phyloP scores from a whole-genome alignment of 2,113 vertebrate species.

The Eupsittula cactorum region DNA sequence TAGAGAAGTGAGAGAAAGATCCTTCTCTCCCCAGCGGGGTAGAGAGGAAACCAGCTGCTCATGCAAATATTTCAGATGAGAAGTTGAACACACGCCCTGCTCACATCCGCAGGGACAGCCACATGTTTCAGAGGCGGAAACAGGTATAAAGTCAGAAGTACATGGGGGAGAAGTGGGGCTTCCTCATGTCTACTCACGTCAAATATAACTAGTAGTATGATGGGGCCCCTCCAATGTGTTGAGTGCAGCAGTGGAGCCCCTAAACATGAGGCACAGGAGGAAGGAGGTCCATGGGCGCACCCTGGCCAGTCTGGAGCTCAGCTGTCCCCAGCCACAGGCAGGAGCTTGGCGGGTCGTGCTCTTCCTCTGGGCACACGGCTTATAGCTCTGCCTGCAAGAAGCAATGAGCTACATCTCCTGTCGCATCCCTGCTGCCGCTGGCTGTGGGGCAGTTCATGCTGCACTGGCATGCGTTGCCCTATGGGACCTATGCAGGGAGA shows the following conservation, averaged over 20 bases:
- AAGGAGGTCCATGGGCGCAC: not conserved
- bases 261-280: rapidly evolving
- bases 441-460: rapidly evolving
- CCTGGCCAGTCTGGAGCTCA: not conserved
- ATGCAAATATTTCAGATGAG: constrained; percentile 57
- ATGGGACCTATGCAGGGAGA: not conserved
- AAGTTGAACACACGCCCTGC: constrained; percentile 7
- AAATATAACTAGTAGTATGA: not conserved
- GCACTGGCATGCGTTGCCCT: rapidly evolving
- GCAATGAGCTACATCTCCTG: not conserved
- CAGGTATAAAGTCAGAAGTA: not conserved
- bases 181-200: not conserved
- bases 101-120: not conserved
- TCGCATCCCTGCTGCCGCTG: rapidly evolving
- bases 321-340: not conserved
- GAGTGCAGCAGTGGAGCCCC: not conserved
- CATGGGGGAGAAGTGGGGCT: not conserved
- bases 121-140: rapidly evolving
- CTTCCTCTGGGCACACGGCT: rapidly evolving
- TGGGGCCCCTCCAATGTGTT: not conserved
- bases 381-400: not conserved
- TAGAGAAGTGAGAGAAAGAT: constrained; percentile 42
- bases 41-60: not conserved
- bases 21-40: not conserved
- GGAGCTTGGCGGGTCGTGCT: rapidly evolving